phyloP scores from a whole-genome alignment of 2,113 vertebrate genomes.

The Tautogolabrus adspersus region DNA sequence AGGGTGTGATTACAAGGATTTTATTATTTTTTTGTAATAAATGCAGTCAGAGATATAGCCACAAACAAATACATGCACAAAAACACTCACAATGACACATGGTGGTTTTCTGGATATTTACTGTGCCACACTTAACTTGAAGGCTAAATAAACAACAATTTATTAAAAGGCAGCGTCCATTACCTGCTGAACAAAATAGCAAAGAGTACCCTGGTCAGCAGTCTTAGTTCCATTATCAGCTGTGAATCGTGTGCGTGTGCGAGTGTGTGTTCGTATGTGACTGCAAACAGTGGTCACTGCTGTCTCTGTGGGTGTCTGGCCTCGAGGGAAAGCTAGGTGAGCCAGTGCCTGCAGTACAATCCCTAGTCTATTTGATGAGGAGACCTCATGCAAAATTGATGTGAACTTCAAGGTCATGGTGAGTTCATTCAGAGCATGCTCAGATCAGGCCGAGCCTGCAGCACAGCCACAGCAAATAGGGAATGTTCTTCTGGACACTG shows the following conservation, averaged over 20 bases:
- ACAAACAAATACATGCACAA: background rate
- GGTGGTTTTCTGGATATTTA: constrained; percentile 25
- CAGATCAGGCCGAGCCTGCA: constrained; percentile 58
- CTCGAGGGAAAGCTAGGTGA: constrained; percentile 65
- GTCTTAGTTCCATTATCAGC: constrained; percentile 61
- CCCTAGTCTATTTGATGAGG: constrained; percentile 73
- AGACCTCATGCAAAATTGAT: constrained; percentile 83
- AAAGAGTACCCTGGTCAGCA: constrained; percentile 56
- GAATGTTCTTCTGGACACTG: constrained; percentile 22
- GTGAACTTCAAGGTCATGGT: constrained; percentile 76
- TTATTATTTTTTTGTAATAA: background rate
- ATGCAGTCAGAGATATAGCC: background rate
- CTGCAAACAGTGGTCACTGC: constrained; percentile 34
- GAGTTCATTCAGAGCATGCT: constrained; percentile 78
- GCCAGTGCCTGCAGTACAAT: constrained; percentile 63
- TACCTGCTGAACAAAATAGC: constrained; percentile 45
- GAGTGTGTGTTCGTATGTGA: constrained; percentile 7
- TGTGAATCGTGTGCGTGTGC: constrained; percentile 21
- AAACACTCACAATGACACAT: constrained; percentile 5
- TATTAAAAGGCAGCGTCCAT: constrained; percentile 54
- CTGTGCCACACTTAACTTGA: constrained; percentile 25
- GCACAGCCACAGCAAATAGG: constrained; percentile 36
- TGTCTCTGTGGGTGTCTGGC: constrained; percentile 62
- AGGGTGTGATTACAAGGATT: constrained; percentile 34
- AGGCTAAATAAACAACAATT: constrained; percentile 55